Evolutionary conservation across 2,888 invertebrate genomes (phyloP).

Genomic region (Caenorhabditis sp.): DNA sequence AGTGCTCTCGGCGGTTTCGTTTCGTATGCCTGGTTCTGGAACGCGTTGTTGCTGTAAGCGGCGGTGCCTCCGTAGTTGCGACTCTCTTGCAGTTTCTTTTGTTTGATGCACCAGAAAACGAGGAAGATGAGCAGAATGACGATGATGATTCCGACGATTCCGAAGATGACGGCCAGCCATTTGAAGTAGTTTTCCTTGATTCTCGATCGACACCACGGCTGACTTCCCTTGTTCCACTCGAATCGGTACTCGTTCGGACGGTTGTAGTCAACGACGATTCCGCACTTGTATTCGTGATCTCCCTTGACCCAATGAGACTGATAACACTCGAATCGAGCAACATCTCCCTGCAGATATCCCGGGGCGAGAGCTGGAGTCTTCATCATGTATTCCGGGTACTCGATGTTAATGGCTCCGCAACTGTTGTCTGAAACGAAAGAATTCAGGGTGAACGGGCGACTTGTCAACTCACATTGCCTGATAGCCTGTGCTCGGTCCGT

Average conservation of each 20-base stretch:
- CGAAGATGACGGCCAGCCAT: conserved; percentile 80
- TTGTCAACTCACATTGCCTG: conserved; percentile 71
- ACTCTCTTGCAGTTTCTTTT: conserved; percentile 64
- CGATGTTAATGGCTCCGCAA: conserved; percentile 83
- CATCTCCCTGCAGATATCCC: conserved; percentile 81
- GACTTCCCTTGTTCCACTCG: conserved; percentile 82
- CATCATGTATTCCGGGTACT: conserved; percentile 82
- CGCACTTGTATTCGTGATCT: conserved; percentile 81
- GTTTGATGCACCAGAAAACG: conserved; percentile 75
- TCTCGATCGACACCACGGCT: conserved; percentile 82
- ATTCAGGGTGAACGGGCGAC: not conserved
- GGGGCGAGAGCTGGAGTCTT: conserved; percentile 80
- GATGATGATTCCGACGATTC: conserved; percentile 70
- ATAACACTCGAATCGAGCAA: conserved; percentile 81
- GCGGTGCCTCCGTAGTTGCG: conserved; percentile 53
- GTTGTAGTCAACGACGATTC: conserved; percentile 79
- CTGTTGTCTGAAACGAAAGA: conserved; percentile 77
- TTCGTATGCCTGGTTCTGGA: conserved; percentile 62
- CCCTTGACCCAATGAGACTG: conserved; percentile 82
- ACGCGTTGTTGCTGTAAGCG: conserved; percentile 61
- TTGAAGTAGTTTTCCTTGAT: conserved; percentile 82
- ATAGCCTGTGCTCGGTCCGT: conserved; percentile 71
- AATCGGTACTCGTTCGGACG: conserved; percentile 80
- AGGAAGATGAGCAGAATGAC: conserved; percentile 73
- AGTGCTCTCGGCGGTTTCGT: conserved; percentile 56